Evolutionary conservation across 2,113 vertebrate genomes (phyloP).

Genomic region (Gobius niger): DNA sequence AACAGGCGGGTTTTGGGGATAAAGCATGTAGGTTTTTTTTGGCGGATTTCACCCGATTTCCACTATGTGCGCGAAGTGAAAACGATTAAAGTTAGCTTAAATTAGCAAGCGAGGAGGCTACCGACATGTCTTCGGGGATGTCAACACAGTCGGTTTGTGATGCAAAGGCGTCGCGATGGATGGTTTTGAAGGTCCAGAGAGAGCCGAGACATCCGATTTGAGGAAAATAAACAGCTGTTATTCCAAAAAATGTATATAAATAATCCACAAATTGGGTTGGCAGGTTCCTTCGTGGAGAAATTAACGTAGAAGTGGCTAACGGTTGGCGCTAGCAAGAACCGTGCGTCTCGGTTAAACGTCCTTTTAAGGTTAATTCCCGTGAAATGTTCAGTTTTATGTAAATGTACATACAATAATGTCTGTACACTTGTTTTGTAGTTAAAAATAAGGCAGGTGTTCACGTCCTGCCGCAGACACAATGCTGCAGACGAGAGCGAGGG

Average conservation of each 20-base stretch:
- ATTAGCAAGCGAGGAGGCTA: not conserved
- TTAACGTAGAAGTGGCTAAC: conserved; percentile 1
- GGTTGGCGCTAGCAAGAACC: not conserved
- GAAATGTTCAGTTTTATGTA: not conserved
- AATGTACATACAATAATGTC: not conserved
- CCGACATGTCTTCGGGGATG: conserved; percentile 19
- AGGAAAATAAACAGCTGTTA: not conserved
- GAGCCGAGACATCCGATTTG: not conserved
- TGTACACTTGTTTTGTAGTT: not conserved
- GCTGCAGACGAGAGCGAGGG: not conserved
- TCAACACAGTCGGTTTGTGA: conserved; percentile 15
- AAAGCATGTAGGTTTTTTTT: not conserved
- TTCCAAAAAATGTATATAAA: conserved; percentile 17
- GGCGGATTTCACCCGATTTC: not conserved
- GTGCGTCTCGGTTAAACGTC: not conserved
- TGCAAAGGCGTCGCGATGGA: not conserved
- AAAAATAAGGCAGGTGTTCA: fast-evolving
- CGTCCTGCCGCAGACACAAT: conserved; percentile 12
- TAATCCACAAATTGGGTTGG: conserved; percentile 15
- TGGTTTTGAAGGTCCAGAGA: conserved; percentile 14
- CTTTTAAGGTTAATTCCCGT: not conserved
- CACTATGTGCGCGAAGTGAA: not conserved
- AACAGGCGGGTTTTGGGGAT: not conserved
- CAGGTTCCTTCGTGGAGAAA: conserved; percentile 19
- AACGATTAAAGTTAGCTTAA: not conserved